These are phyloP conservation scores for Arvicanthis niloticus DNA, from an alignment of 2,113 vertebrate species.

Conservation along the genomic window DNA sequence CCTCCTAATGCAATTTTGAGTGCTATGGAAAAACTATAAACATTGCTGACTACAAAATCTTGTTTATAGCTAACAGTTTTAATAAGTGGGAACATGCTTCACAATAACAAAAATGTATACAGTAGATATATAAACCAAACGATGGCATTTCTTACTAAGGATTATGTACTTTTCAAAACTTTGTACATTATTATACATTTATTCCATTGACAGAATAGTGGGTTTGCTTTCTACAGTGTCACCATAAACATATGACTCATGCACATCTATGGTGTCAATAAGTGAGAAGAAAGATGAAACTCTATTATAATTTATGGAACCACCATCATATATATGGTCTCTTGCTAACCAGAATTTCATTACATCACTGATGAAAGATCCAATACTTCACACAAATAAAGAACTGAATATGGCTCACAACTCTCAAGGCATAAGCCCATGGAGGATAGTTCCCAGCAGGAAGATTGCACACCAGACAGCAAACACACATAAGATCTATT, in stretches of 20 bases:
- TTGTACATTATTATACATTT: not conserved
- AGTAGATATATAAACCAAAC: not conserved
- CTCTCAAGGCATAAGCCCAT: not conserved
- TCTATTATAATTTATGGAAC: not conserved
- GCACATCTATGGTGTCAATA: not conserved
- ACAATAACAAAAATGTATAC: not conserved
- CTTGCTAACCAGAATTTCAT: not conserved
- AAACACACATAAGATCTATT: not conserved
- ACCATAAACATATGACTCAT: not conserved
- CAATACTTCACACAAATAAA: slow-evolving; percentile 75
- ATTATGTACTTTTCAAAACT: not conserved
- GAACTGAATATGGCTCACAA: not conserved
- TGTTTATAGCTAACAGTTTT: not conserved
- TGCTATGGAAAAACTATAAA: not conserved
- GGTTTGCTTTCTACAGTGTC: not conserved
- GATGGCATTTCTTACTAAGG: not conserved
- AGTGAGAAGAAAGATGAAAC: not conserved
- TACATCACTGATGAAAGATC: not conserved
- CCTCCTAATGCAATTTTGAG: not conserved
- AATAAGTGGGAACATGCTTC: not conserved
- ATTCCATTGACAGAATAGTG: not conserved
- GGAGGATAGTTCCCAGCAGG: not conserved
- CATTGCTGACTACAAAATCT: not conserved
- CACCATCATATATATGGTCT: not conserved
- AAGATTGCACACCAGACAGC: not conserved